These are phyloP conservation scores for Steinernema khuongi DNA, from an alignment of 1,140 invertebrate genomes.

Conservation along the genomic window DNA sequence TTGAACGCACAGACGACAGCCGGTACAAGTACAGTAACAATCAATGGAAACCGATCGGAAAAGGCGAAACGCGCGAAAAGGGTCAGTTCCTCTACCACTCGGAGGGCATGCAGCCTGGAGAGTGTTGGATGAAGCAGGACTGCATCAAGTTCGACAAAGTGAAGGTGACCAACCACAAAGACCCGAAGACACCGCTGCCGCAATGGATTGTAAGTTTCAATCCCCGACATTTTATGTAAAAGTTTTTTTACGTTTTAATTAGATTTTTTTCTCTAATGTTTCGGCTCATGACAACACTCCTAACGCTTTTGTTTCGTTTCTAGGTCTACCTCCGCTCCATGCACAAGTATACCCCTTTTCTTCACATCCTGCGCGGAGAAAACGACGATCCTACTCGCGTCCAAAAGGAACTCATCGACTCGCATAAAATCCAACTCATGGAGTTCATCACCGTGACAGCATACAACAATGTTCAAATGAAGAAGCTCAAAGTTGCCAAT, in stretches of 20 bases:
- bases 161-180: not conserved
- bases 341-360: too few relatives aligned
- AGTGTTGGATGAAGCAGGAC: not conserved
- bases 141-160: not conserved
- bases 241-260: too few relatives aligned
- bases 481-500: not conserved
- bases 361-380: not conserved
- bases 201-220: slow-evolving; percentile 1
- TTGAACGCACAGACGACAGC: not conserved
- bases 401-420: not conserved
- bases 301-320: too few relatives aligned
- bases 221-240: too few relatives aligned
- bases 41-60: not conserved
- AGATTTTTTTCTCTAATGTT: too few relatives aligned
- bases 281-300: too few relatives aligned
- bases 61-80: not conserved
- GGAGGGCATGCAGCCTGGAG: not conserved
- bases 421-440: not conserved
- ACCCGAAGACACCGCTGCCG: not conserved
- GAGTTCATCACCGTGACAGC: not conserved
- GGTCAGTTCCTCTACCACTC: not conserved
- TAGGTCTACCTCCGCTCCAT: too few relatives aligned
- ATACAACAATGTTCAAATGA: not conserved
- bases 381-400: not conserved
- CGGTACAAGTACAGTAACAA: slow-evolving; percentile 9